Base-by-base conservation (phyloP, 2,888 invertebrate genomes). In the Carcina quercana region DNA sequence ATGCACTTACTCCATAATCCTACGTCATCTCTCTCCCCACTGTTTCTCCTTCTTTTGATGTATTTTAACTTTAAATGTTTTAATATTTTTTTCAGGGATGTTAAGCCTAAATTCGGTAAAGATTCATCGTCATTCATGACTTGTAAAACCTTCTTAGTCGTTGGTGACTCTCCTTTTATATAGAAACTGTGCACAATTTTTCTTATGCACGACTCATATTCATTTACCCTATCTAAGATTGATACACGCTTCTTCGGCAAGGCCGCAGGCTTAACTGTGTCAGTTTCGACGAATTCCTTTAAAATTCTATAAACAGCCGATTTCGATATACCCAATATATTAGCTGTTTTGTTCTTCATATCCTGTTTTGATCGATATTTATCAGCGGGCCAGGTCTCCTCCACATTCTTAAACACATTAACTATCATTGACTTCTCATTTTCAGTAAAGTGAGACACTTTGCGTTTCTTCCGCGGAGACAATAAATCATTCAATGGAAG, bases 41-140 rank as follows among this genome's bases (percentile, higher is more conserved):
- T n/a, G n/a, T n/a, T n/a, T n/a, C n/a, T n/a, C n/a, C n/a, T n/a
- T n/a, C n/a, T n/a, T n/a, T 35, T 39, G 8, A 35, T 25, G 21
- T 33, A 34, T 17, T 35, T 39, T 21, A 39, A 35, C 13, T 35
- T 32, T 17, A 39, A 33, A 22, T 39, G 17, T 30, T 39, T 39
- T 7, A 39, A n/a, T 24, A 35, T 13, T 29, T 19, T 29, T 19
- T 20, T 29, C 2, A 19, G 12, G 12, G 29, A 19, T 20, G 20
- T 29, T 13, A 29, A 29, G 12, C 29, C 29, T 20, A 29, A 12
- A n/a, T 29, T 29, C 12, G 29, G 29, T 20, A 29, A 20, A 3
- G 29, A 20, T 17, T 29, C 29, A 5, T 29, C 29, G 10, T 6
- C 20, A 29, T 29, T 29, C 20, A 29, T 3, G 8, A 17, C 21